A percentile compares a stretch with the other conserved stretches of the same genome.
Evolutionary conservation across 2,113 vertebrate species (phyloP).

Genomic region (Falcunculus frontatus): DNA sequence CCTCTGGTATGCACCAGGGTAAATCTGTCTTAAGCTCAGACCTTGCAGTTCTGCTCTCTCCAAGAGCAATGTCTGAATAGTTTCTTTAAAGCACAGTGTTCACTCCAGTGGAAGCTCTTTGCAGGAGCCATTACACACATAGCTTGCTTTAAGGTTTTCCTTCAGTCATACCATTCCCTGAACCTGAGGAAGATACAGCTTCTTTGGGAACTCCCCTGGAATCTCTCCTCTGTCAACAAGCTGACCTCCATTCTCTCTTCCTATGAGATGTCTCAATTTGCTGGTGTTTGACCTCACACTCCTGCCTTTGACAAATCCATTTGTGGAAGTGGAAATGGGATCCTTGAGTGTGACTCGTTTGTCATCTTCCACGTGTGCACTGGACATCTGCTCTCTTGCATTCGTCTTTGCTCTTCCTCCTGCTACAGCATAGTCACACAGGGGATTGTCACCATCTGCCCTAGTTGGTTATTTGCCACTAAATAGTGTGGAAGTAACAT

Average conservation of each 20-base stretch:
- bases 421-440: not conserved
- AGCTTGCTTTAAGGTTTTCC: not conserved
- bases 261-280: not conserved
- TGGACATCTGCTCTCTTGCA: not conserved
- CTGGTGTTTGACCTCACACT: not conserved
- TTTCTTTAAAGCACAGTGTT: not conserved
- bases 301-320: not conserved
- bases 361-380: not conserved
- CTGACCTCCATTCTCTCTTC: not conserved
- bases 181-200: not conserved
- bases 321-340: not conserved
- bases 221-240: not conserved
- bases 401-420: not conserved
- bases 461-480: not conserved
- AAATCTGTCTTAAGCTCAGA: not conserved
- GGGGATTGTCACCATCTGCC: not conserved
- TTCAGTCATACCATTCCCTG: not conserved
- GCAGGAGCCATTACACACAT: not conserved
- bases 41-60: not conserved
- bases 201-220: not conserved
- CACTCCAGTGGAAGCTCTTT: not conserved
- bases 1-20: not conserved
- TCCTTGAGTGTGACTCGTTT: not conserved
- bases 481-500: not conserved
- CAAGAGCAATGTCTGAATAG: not conserved